Base-by-base conservation (phyloP, 2,888 invertebrate species). In the Pardosa pseudoannulata region DNA sequence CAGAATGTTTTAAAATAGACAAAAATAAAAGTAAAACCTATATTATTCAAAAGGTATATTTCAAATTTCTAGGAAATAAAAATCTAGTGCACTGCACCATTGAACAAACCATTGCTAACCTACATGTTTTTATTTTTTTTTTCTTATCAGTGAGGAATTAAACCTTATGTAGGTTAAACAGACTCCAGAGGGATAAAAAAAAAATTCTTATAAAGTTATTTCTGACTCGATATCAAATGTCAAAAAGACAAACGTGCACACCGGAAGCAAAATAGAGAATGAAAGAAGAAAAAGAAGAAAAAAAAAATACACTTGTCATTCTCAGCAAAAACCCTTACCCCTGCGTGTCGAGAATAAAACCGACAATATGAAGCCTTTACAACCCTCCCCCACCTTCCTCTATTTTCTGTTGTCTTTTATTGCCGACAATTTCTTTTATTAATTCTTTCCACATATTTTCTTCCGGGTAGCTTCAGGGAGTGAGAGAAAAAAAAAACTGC, bases 361-460 rank as follows among this genome's bases (percentile, higher is more conserved):
- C 19, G 3, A 16, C 5, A 23, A 19, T 23, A 56, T 23, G 56
- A 23, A 56, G 2, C 23, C 23, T 56, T n/a, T 56, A 56, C 56
- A 19, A 3, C 23, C 46, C 46, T 16, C 56, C 23, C 56, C 56
- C 23, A 2, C 23, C 56, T 23, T 46, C 46, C 46, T 16, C 23
- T 16, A 1, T 56, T 56, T 46, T 46, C 46, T 46, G 46, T 46
- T 46, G 46, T 56, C 56, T 56, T 56, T 23, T 23, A 56, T 23
- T 56, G 56, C 23, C n/a, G 16, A 56, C 19, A 23, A 56, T 56
- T 56, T 56, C 56, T 56, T 23, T 56, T 56, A 56, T 56, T 56
- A 56, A 56, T 56, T 56, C 56, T n/a, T 23, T 6, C 56, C 56
- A 56, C 56, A 56, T 56, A 56, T 56, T 56, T 23, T 23, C 56